Evolutionary conservation across 2,797 vertebrate genomes (phyloP).

Genomic region (Sebastes itinus): DNA sequence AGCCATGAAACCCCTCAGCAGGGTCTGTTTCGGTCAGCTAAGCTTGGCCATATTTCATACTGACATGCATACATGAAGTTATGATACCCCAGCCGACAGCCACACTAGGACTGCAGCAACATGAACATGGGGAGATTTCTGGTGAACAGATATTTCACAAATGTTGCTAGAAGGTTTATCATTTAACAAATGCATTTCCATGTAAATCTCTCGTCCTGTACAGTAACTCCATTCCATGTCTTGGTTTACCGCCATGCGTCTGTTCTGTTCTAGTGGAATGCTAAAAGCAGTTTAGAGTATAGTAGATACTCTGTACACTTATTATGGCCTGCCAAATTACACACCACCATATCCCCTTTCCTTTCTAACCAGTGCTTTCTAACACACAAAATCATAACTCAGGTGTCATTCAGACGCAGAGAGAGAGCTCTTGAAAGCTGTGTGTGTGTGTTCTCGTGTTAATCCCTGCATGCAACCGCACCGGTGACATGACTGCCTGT

Average conservation of each 20-base stretch:
- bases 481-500: conserved; percentile 28
- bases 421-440: neutral
- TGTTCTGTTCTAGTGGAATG: conserved; percentile 33
- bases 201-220: neutral
- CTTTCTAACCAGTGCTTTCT: conserved; percentile 11
- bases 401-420: neutral
- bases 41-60: neutral
- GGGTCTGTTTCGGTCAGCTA: neutral
- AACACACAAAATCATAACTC: conserved; percentile 20
- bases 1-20: neutral
- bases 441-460: conserved; percentile 16
- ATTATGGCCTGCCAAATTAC: conserved; percentile 40
- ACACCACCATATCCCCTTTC: conserved; percentile 20
- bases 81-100: neutral
- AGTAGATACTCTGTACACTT: conserved; percentile 5
- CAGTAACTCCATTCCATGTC: neutral
- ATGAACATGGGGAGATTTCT: neutral
- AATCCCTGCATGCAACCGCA: conserved; percentile 3
- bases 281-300: conserved; percentile 32
- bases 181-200: neutral
- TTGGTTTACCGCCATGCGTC: neutral
- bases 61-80: neutral
- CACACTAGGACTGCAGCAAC: neutral
- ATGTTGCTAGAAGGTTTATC: neutral
- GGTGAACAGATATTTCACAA: neutral